Conservation (phyloP, 2,113 vertebrate genomes). For the Syngnathus floridae region DNA sequence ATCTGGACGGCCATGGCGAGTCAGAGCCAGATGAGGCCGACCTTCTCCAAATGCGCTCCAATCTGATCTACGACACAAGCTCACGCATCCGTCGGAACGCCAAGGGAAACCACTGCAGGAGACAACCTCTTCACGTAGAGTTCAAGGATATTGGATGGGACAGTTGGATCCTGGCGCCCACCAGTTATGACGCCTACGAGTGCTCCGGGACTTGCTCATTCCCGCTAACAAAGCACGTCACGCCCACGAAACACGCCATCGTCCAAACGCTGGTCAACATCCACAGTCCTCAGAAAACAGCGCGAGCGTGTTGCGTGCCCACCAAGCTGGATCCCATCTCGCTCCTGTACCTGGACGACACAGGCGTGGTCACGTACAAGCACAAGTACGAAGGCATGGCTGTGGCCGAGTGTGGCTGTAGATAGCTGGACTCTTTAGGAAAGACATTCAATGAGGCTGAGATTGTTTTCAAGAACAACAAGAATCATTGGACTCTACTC, state of each 20-base stretch:
- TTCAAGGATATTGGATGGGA: slow-evolving; percentile 99
- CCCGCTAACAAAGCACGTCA: slow-evolving; percentile 88
- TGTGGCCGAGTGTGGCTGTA: slow-evolving; percentile 94
- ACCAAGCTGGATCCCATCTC: slow-evolving; percentile 96
- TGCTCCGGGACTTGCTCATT: slow-evolving; percentile 85
- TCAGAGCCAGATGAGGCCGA: slow-evolving; percentile 79
- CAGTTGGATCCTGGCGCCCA: slow-evolving; percentile 92
- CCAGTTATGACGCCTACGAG: slow-evolving; percentile 89
- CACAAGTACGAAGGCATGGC: slow-evolving; percentile 97
- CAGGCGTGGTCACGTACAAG: slow-evolving; percentile 96
- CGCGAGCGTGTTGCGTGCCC: slow-evolving; percentile 90
- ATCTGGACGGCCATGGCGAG: slow-evolving; percentile 45
- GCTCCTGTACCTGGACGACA: slow-evolving; percentile 88
- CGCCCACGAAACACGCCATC: slow-evolving; percentile 93
- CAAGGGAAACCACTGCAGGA: slow-evolving; percentile 93
- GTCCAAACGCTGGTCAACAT: slow-evolving; percentile 88
- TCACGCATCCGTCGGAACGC: slow-evolving; percentile 89
- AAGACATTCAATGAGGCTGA: slow-evolving; percentile 10
- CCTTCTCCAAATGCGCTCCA: slow-evolving; percentile 90
- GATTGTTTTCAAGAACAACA: background rate
- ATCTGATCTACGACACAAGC: slow-evolving; percentile 89
- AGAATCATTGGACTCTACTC: slow-evolving; percentile 18
- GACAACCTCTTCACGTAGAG: slow-evolving; percentile 85
- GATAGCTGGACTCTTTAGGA: slow-evolving; percentile 73
- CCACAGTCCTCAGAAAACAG: slow-evolving; percentile 86